Conservation (phyloP, 1,140 invertebrate species). For the Rhyzopertha dominica region DNA sequence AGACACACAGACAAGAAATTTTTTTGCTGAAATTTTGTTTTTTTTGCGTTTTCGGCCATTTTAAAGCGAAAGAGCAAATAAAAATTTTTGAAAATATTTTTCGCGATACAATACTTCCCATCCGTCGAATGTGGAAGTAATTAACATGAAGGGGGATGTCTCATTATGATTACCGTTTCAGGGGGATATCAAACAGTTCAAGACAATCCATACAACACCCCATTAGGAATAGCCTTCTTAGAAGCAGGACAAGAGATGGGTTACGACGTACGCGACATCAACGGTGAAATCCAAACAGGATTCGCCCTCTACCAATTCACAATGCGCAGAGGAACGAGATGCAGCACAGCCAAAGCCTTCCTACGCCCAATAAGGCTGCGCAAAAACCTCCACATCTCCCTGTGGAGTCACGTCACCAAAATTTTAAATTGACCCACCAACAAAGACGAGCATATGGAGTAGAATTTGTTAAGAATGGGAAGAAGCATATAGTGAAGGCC, state of each 20-base stretch:
- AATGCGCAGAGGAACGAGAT: conserved; percentile 70
- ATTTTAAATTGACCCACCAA: conserved; percentile 66
- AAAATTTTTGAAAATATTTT: no score
- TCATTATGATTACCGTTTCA: conserved; percentile 41
- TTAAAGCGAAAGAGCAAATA: no score
- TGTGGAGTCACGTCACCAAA: conserved; percentile 72
- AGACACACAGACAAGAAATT: no score
- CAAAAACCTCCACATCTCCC: conserved; percentile 66
- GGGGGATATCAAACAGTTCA: conserved; percentile 77
- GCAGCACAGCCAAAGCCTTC: conserved; percentile 76
- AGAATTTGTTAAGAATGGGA: conserved; percentile 66
- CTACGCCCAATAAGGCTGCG: conserved; percentile 67
- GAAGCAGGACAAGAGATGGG: conserved; percentile 89
- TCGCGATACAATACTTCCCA: no score
- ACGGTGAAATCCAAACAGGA: conserved; percentile 75
- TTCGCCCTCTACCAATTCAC: conserved; percentile 78
- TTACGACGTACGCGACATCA: conserved; percentile 72
- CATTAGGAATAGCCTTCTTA: conserved; percentile 72
- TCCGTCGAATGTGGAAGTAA: no score
- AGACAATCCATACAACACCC: conserved; percentile 74
- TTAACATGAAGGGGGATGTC: background rate
- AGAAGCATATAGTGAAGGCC: conserved; percentile 60
- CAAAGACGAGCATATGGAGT: conserved; percentile 69
- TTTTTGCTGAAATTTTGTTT: no score
- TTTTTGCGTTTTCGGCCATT: no score